Evolutionary conservation across 2,888 invertebrate species (phyloP), one percentile per base, ranked within the genome.

Genomic region (Heteropelma amictum): DNA sequence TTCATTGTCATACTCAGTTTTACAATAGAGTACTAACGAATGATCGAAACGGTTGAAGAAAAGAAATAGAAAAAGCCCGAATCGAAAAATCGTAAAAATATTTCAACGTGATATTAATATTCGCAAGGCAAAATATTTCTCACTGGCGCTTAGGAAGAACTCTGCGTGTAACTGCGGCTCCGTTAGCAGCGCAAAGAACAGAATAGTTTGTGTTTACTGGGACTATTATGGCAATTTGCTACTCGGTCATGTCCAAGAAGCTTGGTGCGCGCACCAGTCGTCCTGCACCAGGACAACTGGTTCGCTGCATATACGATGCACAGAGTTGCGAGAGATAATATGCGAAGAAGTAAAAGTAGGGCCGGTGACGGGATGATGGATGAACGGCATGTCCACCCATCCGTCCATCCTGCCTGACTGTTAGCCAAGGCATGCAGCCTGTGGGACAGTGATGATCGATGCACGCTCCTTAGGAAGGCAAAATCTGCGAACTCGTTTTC

Each of bases 371-470:
- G 82, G 82, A 88, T 87, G 87, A 88, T 86, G 85, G 87, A 88
- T 87, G 85, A 80, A 85, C 79, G 80, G 75, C 72, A 78, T 77
- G 81, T 79, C 77, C 78, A 80, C 79, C 77, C 80, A 79, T 79
- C 77, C 77, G 80, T 70, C 72, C 78, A 68, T 69, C 77, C 51
- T 63, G 72, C n/a, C 61, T 77, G 74, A 72, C 73, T 77, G 77
- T 65, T 69, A 76, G 80, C 72, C 77, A 64, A 82, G 78, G 80
- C 81, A 82, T 77, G 85, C 84, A 88, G 85, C 87, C 84, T n/a
- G n/a, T 85, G 82, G 85, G 86, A 86, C 85, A 81, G 82, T 83
- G 87, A 87, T 88, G 88, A 88, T 88, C 88, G 88, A 88, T 88
- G 88, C 83, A 83, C 53, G 80, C 80, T 79, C 80, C 80, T 85